Evolutionary conservation across 1,140 invertebrate species (phyloP), one percentile per base, ranked within the genome.

Genomic region (Drosophila gunungcola): DNA sequence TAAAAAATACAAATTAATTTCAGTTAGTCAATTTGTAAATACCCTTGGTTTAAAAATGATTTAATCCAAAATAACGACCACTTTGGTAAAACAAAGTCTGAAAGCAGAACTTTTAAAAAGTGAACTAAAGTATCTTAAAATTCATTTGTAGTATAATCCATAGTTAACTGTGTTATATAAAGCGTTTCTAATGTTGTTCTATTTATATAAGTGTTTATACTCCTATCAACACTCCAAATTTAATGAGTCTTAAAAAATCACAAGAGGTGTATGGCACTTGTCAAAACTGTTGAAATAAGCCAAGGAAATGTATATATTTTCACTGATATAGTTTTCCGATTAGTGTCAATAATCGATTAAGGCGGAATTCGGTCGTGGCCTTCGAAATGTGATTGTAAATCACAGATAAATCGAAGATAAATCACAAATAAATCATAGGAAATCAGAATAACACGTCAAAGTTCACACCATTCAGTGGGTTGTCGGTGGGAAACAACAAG

Each of bases 341-440:
- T 41, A 42, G n/a, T 39, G 6, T 1, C 12, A 42, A 34, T 16
- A 0, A 16, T 11, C 27, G 16, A 63, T 42, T 64, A 64, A 0
- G 16, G n/a, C 9, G 6, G 9, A 36, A 36, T 61, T 63, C n/a
- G 4, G 2, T 12, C 12, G 29, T 25, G 16, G n/a, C 16, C 11
- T n/a, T 21, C 1, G 11, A 38, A 36, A 16, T n/a, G 25, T 48
- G 11, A 9, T 13, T 42, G 7, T n/a, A 45, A 32, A 65, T 65
- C 25, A 12, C 25, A 6, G 34, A 62, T 64, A 64, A 62, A 46
- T 41, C 12, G 1, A 0, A 16, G 7, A 69, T 16, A 54, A 48
- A 48, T 67, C 21, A n/a, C 1, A 25, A 27, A 56, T 48, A 70
- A 55, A 49, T 62, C 38, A 70, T 12, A 4, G 34, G n/a, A 41